phyloP scores from a whole-genome alignment of 2,888 invertebrate genomes.

The Euphydryas editha region DNA sequence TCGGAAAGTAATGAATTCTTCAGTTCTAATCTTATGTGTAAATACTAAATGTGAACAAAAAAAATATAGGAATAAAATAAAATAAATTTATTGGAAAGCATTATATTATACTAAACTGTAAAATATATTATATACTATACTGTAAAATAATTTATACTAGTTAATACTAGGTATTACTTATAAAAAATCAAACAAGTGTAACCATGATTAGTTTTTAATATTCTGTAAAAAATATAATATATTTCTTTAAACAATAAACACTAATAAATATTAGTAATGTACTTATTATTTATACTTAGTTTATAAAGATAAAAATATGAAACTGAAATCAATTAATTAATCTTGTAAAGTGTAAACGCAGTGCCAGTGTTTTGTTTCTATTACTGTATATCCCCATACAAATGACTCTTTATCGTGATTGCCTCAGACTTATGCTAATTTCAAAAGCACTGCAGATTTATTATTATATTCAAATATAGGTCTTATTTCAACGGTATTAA shows the following conservation, averaged over 20 bases:
- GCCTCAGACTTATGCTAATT: constrained; percentile 19
- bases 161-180: too few relatives aligned
- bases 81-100: too few relatives aligned
- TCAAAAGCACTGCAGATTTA: not conserved
- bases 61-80: constrained; percentile 53
- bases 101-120: too few relatives aligned
- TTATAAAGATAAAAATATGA: not conserved
- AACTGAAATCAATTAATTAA: constrained; percentile 1
- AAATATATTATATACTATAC: too few relatives aligned
- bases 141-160: too few relatives aligned
- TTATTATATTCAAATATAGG: not conserved
- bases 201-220: too few relatives aligned
- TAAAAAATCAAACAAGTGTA: too few relatives aligned
- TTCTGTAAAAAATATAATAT: too few relatives aligned
- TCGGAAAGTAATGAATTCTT: constrained; percentile 72
- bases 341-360: not conserved
- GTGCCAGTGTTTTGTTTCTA: constrained; percentile 9
- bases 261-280: too few relatives aligned
- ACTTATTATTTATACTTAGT: too few relatives aligned
- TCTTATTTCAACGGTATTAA: not conserved
- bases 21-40: constrained; percentile 63
- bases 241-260: too few relatives aligned
- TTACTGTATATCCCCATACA: constrained; percentile 1
- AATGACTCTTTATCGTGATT: constrained; percentile 22
- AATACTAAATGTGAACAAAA: constrained; percentile 48